Base-by-base conservation (phyloP, 2,113 vertebrate species). In the Climacteris rufus region DNA sequence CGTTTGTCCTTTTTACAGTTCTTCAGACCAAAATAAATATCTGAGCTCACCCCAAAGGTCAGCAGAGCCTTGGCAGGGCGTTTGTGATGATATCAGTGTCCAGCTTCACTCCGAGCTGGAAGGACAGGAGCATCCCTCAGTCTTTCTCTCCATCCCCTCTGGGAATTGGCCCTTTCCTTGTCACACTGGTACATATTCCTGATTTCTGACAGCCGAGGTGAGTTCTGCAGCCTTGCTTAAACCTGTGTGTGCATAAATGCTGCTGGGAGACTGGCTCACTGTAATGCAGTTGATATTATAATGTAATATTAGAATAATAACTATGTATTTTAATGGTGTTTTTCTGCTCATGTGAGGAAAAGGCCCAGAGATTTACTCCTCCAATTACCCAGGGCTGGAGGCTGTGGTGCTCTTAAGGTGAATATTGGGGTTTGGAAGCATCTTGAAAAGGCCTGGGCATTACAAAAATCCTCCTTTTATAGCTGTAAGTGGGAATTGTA, bases 91-190 rank as follows among this genome's bases (percentile, higher is more conserved):
- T 59, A 21, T 18, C 37, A 4, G 16, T 18, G 53, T 40, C 49
- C 75, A 66, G 11, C 35, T 44, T 66, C 5, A 2, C 49, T 17
- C 53, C 0, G 0, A 37, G 69, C 18, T 31, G 65, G 31, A n/a
- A 63, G 66, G 60, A 69, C 56, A 42, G 27, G 16, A 50, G 11
- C 0, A 0, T 63, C 77, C 44, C 68, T 76, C 24, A 1, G 16
- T 7, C 61, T 7, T 65, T 45, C 17, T 24, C 30, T 77, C 68
- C 53, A 16, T 4, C 39, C 39, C 20, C 56, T 61, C 35, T 35
- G 42, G 75, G 52, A 79, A 18, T 1, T 64, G 64, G 18, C 31
- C 7, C 31, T 68, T 75, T 40, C 53, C 31, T 63, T 31, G 3
- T 20, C 7, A 63, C 11, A 19, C 9, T 33, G 42, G 28, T 24